Conservation (phyloP, 2,888 invertebrate species). For the Steinernema carpocapsae region DNA sequence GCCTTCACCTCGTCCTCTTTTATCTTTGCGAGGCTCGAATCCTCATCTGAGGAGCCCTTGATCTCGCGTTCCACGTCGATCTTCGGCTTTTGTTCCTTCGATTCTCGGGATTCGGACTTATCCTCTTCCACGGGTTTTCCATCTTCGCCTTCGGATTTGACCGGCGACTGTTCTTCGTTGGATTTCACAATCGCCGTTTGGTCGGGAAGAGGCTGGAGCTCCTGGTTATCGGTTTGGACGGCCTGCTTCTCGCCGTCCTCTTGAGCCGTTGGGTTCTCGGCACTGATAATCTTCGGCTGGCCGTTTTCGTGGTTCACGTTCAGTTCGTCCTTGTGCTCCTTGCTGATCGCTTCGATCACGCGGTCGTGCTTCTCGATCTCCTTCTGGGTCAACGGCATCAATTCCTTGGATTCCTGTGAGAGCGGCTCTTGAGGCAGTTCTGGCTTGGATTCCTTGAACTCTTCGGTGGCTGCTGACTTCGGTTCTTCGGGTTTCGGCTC, state of each 20-base stretch:
- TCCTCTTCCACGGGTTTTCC: constrained; percentile 13
- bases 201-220: not conserved
- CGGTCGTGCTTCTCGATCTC: not conserved
- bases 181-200: not conserved
- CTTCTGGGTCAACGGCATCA: not conserved
- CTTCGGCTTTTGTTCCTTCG: constrained; percentile 2
- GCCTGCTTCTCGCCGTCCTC: not conserved
- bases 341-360: not conserved
- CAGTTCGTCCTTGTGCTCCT: constrained; percentile 12
- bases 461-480: not conserved
- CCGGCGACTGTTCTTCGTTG: not conserved
- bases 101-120: not conserved
- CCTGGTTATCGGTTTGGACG: constrained; percentile 1
- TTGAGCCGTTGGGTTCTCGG: too few species aligned
- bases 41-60: constrained; percentile 3
- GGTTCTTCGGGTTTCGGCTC: constrained; percentile 7
- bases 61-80: constrained; percentile 34
- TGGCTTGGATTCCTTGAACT: not conserved
- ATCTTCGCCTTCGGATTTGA: constrained; percentile 21
- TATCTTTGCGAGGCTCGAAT: not conserved
- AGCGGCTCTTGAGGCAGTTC: not conserved
- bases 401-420: not conserved
- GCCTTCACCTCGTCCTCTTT: not conserved
- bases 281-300: too few species aligned
- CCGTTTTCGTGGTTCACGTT: not conserved